Conservation (phyloP, 2,888 invertebrate genomes). For the Branchellion lobata region DNA sequence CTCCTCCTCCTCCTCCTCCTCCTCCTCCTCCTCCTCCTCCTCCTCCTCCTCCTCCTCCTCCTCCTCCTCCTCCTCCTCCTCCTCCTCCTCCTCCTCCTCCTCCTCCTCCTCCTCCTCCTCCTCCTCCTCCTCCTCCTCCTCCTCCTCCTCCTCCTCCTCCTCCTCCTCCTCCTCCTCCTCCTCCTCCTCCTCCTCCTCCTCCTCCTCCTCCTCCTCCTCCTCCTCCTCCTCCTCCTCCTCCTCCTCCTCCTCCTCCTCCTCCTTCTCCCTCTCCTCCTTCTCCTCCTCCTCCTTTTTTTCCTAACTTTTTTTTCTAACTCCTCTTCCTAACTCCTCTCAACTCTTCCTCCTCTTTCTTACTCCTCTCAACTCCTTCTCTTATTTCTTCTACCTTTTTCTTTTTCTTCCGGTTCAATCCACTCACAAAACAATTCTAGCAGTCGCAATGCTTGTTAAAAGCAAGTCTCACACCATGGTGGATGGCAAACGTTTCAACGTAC, state of each 20-base stretch:
- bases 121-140: not conserved
- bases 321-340: too few relatives aligned
- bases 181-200: slow-evolving; percentile 56
- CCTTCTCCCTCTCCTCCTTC: not conserved
- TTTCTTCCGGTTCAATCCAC: too few relatives aligned
- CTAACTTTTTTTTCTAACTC: too few relatives aligned
- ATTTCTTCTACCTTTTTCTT: too few relatives aligned
- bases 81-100: not conserved
- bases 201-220: not conserved
- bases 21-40: too few relatives aligned
- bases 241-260: not conserved
- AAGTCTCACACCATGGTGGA: too few relatives aligned
- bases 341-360: too few relatives aligned
- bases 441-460: too few relatives aligned
- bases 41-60: not conserved
- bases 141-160: slow-evolving; percentile 1
- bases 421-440: too few relatives aligned
- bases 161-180: slow-evolving; percentile 28
- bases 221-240: not conserved
- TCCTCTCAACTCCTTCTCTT: too few relatives aligned
- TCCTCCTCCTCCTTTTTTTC: not conserved
- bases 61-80: not conserved
- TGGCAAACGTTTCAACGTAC: too few relatives aligned
- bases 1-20: too few relatives aligned
- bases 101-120: not conserved